Base-by-base conservation (phyloP, 2,113 vertebrate species). In the Synchiropus splendidus region DNA sequence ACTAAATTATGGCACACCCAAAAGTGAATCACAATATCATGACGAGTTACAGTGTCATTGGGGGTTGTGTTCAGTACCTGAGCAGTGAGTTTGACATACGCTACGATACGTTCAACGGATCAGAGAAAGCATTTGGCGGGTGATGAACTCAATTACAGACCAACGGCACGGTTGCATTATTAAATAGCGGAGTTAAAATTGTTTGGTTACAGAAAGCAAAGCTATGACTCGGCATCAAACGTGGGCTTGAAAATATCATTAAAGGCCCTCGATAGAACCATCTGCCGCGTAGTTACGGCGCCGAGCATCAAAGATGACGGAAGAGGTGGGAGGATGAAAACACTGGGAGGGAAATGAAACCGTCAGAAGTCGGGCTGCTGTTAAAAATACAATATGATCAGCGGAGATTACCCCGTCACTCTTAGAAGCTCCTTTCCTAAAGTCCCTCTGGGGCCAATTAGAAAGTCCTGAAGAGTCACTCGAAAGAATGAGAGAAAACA, bases 361-460 rank as follows among this genome's bases (percentile, higher is more conserved):
- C 54, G 52, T 36, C 48, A 48, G 3, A 76, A 76, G 72, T 14
- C 41, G 21, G 15, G 36, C 43, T 61, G 47, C 65, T 47, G 48
- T 76, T 64, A 64, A 51, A 75, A 78, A 34, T n/a, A 48, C 51
- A 67, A 57, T 48, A 54, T 45, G 42, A 63, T 67, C 54, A 13
- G 36, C 47, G 16, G 37, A 57, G 57, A 78, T 67, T 65, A 66
- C 61, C 39, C 45, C 63, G 65, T 71, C 59, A 71, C 48, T 43
- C 38, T 51, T 54, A 16, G 39, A 69, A 51, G 55, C 54, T 50
- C 53, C 49, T 69, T 39, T 42, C 47, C 31, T 15, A 58, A 69
- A 69, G 4, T 67, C 75, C 75, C 69, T 67, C 32, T 11, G 72
- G 67, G 53, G 49, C 75, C 62, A 79, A 78, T 79, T 81, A 79